These are phyloP conservation scores for Nomia melanderi DNA, from an alignment of 1,140 invertebrate genomes.

Conservation along the genomic window DNA sequence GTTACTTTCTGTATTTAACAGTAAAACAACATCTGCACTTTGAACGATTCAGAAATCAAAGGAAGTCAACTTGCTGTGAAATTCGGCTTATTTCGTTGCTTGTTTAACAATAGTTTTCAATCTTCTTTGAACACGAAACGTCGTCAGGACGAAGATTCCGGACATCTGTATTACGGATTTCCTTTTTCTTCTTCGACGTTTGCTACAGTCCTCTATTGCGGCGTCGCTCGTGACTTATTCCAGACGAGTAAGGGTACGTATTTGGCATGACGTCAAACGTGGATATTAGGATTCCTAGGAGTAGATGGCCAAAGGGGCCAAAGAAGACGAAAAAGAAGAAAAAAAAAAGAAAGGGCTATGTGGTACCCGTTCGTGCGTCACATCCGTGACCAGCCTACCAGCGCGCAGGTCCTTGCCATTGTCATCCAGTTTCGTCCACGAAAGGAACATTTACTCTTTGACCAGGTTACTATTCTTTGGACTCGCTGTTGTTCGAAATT, in stretches of 20 bases:
- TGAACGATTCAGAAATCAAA: no score
- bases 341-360: constrained; percentile 64
- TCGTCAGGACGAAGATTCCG: constrained; percentile 46
- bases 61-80: neutral
- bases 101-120: constrained; percentile 53
- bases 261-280: constrained; percentile 80
- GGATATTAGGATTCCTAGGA: constrained; percentile 79
- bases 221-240: constrained; percentile 69
- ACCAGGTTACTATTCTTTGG: constrained; percentile 53
- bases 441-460: constrained; percentile 65
- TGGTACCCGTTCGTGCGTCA: constrained; percentile 75
- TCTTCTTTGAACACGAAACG: constrained; percentile 39
- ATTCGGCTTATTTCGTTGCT: constrained; percentile 45
- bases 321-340: constrained; percentile 46
- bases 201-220: constrained; percentile 55
- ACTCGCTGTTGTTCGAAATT: constrained; percentile 9
- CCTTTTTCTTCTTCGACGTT: constrained; percentile 44
- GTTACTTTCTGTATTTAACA: no score
- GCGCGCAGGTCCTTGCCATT: constrained; percentile 52
- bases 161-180: constrained; percentile 36
- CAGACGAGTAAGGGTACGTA: constrained; percentile 73
- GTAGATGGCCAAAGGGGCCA: constrained; percentile 59
- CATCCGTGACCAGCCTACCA: constrained; percentile 78
- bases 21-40: no score
- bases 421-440: constrained; percentile 41